Percentiles rank a stretch among this genome's conserved stretches.
phyloP scores from a whole-genome alignment of 1,140 invertebrate species.

The Caenorhabditis inopinata region DNA sequence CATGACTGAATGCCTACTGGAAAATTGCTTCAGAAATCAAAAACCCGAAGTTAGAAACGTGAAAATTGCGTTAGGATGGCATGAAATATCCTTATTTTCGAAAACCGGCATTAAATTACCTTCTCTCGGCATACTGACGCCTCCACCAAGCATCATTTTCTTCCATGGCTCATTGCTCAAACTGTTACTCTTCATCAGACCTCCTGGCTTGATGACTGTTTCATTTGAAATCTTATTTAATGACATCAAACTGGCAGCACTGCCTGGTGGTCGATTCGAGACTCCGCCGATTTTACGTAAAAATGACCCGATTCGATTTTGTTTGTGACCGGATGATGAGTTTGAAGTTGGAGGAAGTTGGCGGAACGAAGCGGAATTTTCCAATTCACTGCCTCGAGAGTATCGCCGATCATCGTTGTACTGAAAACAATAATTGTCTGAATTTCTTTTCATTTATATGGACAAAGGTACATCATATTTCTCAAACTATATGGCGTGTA shows the following conservation, averaged over 20 bases:
- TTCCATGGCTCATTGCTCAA: conserved; percentile 61
- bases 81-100: too few species aligned
- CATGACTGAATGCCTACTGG: too few species aligned
- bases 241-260: conserved; percentile 59
- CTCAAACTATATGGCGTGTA: too few species aligned
- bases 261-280: conserved; percentile 43
- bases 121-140: conserved; percentile 39
- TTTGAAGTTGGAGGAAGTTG: conserved; percentile 53
- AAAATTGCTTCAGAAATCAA: too few species aligned
- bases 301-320: conserved; percentile 52
- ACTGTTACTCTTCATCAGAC: conserved; percentile 61
- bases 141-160: conserved; percentile 37
- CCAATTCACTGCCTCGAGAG: conserved; percentile 47
- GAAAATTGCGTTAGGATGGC: too few species aligned
- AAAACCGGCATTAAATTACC: neutral
- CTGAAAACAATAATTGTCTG: too few species aligned
- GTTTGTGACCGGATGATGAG: conserved; percentile 28
- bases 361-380: conserved; percentile 46
- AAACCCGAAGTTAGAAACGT: too few species aligned
- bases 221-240: conserved; percentile 55
- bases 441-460: too few species aligned
- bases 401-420: conserved; percentile 44
- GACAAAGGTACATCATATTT: too few species aligned
- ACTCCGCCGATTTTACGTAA: conserved; percentile 53
- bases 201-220: conserved; percentile 48